Conservation (phyloP, 2,888 invertebrate genomes). For the Morpho helenor region DNA sequence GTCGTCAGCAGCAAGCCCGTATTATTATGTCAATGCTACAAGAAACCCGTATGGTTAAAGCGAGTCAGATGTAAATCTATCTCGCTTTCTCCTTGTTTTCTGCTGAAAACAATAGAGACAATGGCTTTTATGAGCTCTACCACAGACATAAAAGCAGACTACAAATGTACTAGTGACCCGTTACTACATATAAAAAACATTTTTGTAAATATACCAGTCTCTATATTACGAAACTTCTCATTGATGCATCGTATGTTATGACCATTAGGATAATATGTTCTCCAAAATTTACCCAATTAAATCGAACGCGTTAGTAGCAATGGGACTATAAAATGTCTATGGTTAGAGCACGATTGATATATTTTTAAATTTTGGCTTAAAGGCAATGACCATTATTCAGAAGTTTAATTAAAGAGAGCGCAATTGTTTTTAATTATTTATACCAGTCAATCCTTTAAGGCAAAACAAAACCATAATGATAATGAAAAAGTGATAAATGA, state of each 20-base stretch:
- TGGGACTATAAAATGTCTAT: not conserved
- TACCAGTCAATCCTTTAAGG: not conserved
- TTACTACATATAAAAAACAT: not conserved
- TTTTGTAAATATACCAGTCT: not conserved
- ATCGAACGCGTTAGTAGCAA: too few species aligned
- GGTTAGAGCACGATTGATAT: not conserved
- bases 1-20: not conserved
- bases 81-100: conserved; percentile 6
- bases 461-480: not conserved
- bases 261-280: too few species aligned
- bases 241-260: too few species aligned
- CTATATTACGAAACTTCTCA: too few species aligned
- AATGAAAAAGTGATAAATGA: not conserved
- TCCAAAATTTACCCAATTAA: too few species aligned
- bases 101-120: conserved; percentile 15
- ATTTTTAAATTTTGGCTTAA: conserved; percentile 2
- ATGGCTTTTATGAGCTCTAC: conserved; percentile 11
- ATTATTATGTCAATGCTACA: too few species aligned
- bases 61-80: conserved; percentile 8
- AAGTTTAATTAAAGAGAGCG: not conserved
- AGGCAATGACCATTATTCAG: not conserved
- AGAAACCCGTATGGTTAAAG: conserved; percentile 13
- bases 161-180: conserved; percentile 1
- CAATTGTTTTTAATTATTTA: not conserved
- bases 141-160: conserved; percentile 3